These are phyloP conservation scores for Glossophaga mutica DNA, from an alignment of 2,797 vertebrate genomes.

Conservation along the genomic window DNA sequence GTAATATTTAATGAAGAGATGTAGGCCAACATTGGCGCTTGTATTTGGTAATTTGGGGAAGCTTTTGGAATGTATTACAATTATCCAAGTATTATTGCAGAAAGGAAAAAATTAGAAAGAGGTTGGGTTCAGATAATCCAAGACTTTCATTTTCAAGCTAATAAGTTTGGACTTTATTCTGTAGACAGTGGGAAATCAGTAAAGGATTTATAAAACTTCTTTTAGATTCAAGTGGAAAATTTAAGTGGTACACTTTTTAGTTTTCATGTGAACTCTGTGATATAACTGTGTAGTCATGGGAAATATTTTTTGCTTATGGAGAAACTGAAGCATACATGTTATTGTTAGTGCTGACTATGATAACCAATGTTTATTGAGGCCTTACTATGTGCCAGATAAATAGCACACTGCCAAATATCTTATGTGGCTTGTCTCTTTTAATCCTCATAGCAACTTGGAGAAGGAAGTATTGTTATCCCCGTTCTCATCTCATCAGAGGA, in stretches of 20 bases:
- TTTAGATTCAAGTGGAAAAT: constrained; percentile 22
- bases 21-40: not conserved
- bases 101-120: not conserved
- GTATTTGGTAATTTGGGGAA: not conserved
- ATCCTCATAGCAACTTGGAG: not conserved
- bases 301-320: constrained; percentile 16
- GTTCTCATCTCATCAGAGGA: not conserved
- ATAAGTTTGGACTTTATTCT: not conserved
- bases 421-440: not conserved
- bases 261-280: constrained; percentile 27
- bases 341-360: not conserved
- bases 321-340: not conserved
- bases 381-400: not conserved
- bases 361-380: not conserved
- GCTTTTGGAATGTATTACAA: not conserved
- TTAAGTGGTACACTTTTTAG: not conserved
- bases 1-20: constrained; percentile 11
- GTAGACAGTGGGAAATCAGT: not conserved
- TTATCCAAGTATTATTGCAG: not conserved
- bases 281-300: not conserved
- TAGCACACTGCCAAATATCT: not conserved
- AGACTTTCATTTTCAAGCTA: not conserved
- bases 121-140: not conserved
- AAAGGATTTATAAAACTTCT: not conserved
- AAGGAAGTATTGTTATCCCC: not conserved